phyloP scores from a whole-genome alignment of 2,113 vertebrate genomes.

The Anarrhichthys ocellatus region DNA sequence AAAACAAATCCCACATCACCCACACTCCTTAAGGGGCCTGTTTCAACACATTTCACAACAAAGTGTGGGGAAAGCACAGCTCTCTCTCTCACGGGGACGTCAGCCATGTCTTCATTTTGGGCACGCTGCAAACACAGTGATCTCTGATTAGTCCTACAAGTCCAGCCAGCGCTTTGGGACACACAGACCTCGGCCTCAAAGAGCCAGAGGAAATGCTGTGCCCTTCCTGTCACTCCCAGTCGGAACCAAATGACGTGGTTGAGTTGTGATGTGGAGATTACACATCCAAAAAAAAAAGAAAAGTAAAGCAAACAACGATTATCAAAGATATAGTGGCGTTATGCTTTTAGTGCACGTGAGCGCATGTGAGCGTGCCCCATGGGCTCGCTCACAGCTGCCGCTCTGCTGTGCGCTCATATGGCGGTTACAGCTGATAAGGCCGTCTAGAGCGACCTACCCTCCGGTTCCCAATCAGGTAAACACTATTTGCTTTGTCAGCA shows the following conservation, averaged over 20 bases:
- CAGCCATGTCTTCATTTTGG: constrained; percentile 74
- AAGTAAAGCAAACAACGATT: neutral
- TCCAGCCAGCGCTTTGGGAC: constrained; percentile 60
- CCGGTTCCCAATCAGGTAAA: neutral
- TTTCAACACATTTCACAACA: constrained; percentile 61
- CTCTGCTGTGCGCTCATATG: too few relatives aligned
- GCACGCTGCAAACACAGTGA: constrained; percentile 42
- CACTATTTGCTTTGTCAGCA: neutral
- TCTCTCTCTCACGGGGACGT: constrained; percentile 17
- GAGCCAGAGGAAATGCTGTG: constrained; percentile 74
- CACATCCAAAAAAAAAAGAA: constrained; percentile 33
- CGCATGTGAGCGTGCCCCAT: too few relatives aligned
- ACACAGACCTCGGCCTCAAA: constrained; percentile 75
- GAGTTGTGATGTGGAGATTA: constrained; percentile 73
- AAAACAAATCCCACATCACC: constrained; percentile 63
- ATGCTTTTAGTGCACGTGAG: too few relatives aligned
- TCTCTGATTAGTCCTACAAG: constrained; percentile 69
- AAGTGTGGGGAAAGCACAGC: constrained; percentile 36
- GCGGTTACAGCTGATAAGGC: too few relatives aligned
- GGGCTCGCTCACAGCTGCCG: too few relatives aligned
- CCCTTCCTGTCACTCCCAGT: constrained; percentile 82
- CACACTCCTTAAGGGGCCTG: constrained; percentile 27
- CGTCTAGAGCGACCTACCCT: too few relatives aligned
- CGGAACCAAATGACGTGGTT: constrained; percentile 67
- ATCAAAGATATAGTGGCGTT: neutral